Evolutionary conservation across 1,140 invertebrate genomes (phyloP), one percentile per base, ranked within the genome.

Genomic region (Trialeurodes vaporariorum): DNA sequence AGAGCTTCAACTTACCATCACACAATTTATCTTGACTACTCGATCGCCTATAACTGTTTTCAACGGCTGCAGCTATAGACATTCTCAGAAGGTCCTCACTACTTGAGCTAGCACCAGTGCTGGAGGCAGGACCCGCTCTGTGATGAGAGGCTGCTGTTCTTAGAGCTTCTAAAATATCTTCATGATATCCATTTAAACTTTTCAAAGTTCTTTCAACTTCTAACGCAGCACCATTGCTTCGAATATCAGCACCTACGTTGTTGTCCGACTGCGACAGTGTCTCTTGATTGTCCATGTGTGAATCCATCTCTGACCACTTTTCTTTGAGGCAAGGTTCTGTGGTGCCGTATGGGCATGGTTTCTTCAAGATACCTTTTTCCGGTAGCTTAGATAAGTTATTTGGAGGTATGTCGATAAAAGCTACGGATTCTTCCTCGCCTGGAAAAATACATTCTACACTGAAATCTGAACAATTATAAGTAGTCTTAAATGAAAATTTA

Each of bases 161-260:
- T 71, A 96, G 75, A 12, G 91, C 92, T 75, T 93, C 91, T 61
- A 96, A 81, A 71, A 96, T 91, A 72, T 94, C 91, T 72, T 94
- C 93, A 74, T 94, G 93, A 77, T 96, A 96, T 1, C 92, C 93
- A 79, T 94, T 94, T 9, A 96, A 79, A 63, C 86, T 92, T 79
- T 93, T 92, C 12, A 94, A 79, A 1, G 86, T 92, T 58, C 88
- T 78, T 74, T 94, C 90, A 72, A 94, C 90, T 73, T 93, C 87
- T 1, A 85, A 84, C 59, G 87, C 74, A n/a, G 71, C 72, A 59
- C 74, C 72, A 61, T 27, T 61, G 1, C 61, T 66, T 17, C 69
- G 49, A 67, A 72, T 70, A 23, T 70, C 66, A 58, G 65, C 59
- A 27, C 69, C 67, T 73, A 86, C 78, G 64, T 79, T 82, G 70